Base-by-base conservation (phyloP, 2,113 vertebrate genomes). In the Herpetotheres cachinnans region DNA sequence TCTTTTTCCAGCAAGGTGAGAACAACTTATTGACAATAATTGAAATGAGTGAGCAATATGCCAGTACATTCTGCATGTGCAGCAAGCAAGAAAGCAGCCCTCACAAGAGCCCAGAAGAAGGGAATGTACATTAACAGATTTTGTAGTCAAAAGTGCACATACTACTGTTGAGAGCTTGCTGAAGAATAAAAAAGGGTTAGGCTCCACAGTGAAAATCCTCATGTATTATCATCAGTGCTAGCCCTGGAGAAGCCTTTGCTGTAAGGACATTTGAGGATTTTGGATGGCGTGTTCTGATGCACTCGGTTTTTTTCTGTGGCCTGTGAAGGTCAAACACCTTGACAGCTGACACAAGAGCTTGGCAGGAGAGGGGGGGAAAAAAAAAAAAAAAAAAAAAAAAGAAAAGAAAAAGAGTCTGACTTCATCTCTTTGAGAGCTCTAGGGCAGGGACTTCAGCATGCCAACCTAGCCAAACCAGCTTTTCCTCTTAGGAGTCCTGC, bases 1-100 rank as follows among this genome's bases (percentile, higher is more conserved):
- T 71, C 18, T 10, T 70, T 89, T 95, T 83, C 70, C 79, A 78
- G 62, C 63, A 86, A 97, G 89, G 50, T 93, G 63, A 91, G 90
- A 65, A 88, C 55, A 69, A 73, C n/a, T 19, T 86, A 70, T 72
- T 78, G 50, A 85, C 54, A 85, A 29, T 59, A 80, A 73, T 90
- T 85, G 54, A n/a, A 89, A 86, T 34, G 49, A 87, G 40, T n/a
- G 88, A 54, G 81, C 77, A 72, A 27, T 49, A 34, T 18, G 38
- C 38, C 82, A 67, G 18, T 55, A 36, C 24, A 7, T 89, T 84
- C 72, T 81, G 73, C 58, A 47, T 16, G 38, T 73, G 78, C 82
- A 2, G 0, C 66, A 80, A 95, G 56, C 78, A 72, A 54, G n/a
- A 59, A 85, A 69, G 44, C 34, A 79, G 56, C 32, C 69, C 32